These are phyloP conservation scores for Paralvinella palmiformis DNA, from an alignment of 1,140 invertebrate species.

Conservation along the genomic window DNA sequence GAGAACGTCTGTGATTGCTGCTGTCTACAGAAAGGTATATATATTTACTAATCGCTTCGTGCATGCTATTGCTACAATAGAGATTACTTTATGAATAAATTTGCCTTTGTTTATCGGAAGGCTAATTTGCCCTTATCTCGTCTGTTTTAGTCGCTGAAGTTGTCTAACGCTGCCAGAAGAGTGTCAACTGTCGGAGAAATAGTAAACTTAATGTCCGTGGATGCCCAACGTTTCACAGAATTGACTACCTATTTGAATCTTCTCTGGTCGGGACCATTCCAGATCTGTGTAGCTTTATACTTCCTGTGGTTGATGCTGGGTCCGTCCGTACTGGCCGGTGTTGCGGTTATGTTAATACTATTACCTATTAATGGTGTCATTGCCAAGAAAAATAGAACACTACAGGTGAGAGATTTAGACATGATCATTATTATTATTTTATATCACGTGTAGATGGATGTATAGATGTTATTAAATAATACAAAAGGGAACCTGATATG, in stretches of 20 bases:
- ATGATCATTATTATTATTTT: no score
- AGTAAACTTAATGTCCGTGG: slow-evolving; percentile 54
- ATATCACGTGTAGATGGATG: no score
- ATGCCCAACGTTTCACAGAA: slow-evolving; percentile 44
- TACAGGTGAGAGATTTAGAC: slow-evolving; percentile 16
- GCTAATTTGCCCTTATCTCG: background rate
- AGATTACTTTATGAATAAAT: background rate
- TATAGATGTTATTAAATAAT: no score
- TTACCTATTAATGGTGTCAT: slow-evolving; percentile 12
- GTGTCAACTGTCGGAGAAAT: slow-evolving; percentile 50
- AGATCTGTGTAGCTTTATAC: slow-evolving; percentile 75
- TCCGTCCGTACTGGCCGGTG: slow-evolving; percentile 33
- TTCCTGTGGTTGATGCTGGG: slow-evolving; percentile 74
- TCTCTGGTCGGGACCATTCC: slow-evolving; percentile 88
- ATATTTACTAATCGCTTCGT: background rate
- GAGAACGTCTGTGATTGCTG: slow-evolving; percentile 7
- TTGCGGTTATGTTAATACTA: slow-evolving; percentile 17
- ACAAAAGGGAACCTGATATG: no score
- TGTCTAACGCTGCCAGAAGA: background rate
- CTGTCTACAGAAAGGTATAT: slow-evolving; percentile 18
- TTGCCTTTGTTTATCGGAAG: background rate
- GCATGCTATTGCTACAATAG: background rate
- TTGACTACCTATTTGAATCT: slow-evolving; percentile 72
- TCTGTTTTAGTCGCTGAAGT: background rate
- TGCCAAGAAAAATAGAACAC: slow-evolving; percentile 14